phyloP scores from a whole-genome alignment of 2,888 invertebrate genomes.

The Nipponacmea schrenckii region DNA sequence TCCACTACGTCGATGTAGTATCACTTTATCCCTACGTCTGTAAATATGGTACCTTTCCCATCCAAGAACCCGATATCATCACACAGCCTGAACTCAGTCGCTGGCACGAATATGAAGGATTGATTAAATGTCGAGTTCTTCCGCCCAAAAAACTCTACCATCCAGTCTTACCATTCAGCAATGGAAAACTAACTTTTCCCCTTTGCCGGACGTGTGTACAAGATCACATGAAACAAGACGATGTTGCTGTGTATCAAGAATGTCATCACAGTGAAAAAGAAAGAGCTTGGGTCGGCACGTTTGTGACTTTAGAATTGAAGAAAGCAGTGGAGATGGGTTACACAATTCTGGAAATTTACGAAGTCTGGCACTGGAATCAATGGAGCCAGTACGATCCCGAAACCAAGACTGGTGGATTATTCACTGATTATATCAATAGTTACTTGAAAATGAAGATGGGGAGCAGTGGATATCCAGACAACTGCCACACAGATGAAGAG shows the following conservation, averaged over 20 bases:
- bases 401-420: conserved; percentile 1
- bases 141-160: not conserved
- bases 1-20: no score
- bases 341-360: not conserved
- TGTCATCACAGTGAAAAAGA: not conserved
- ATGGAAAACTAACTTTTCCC: not conserved
- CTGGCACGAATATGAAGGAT: not conserved
- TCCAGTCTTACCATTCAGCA: not conserved
- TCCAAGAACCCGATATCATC: no score
- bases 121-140: not conserved
- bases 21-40: no score
- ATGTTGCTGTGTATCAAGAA: not conserved
- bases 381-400: not conserved
- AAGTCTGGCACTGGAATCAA: not conserved
- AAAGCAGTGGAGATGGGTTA: not conserved
- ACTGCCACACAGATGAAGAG: not conserved
- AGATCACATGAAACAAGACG: not conserved
- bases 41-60: no score
- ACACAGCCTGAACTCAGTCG: no score
- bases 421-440: not conserved
- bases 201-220: not conserved
- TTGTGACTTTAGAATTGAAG: not conserved
- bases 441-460: not conserved
- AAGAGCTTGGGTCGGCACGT: not conserved
- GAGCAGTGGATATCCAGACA: not conserved